These are phyloP conservation scores for Drosophila pandora DNA, from an alignment of 1,140 invertebrate species.

Conservation along the genomic window DNA sequence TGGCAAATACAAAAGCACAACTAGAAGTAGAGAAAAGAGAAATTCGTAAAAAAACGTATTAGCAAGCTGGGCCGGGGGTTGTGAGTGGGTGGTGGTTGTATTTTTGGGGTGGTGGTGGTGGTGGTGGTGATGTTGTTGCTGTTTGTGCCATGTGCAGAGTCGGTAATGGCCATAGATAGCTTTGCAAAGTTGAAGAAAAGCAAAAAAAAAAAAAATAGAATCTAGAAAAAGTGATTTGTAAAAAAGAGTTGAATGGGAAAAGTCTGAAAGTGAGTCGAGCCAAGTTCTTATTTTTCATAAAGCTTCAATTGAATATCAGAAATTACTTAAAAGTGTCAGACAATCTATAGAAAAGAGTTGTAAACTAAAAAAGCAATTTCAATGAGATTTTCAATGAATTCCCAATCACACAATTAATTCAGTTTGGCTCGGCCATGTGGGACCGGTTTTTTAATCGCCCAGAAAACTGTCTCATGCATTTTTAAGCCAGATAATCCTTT, in stretches of 20 bases:
- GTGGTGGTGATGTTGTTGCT: constrained; percentile 10
- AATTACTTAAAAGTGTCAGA: not conserved
- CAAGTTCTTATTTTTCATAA: constrained; percentile 26
- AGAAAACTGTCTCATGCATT: constrained; percentile 31
- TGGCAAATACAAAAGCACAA: constrained; percentile 81
- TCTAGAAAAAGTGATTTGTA: constrained; percentile 8
- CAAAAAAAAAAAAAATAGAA: constrained; percentile 1
- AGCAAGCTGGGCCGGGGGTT: constrained; percentile 61
- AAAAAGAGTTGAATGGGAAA: constrained; percentile 19
- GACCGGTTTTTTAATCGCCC: constrained; percentile 12
- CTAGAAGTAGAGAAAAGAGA: constrained; percentile 77
- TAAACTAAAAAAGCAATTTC: constrained; percentile 2
- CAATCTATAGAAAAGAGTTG: not conserved
- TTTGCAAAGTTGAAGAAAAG: constrained; percentile 6
- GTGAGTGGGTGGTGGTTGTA: not conserved
- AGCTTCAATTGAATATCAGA: constrained; percentile 12
- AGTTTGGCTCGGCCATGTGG: constrained; percentile 18
- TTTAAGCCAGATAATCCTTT: constrained; percentile 49
- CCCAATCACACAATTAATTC: constrained; percentile 35
- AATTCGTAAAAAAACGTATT: constrained; percentile 77
- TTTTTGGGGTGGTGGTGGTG: constrained; percentile 3
- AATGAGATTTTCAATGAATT: constrained; percentile 8
- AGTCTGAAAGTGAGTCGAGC: constrained; percentile 34
- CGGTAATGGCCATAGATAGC: constrained; percentile 21
- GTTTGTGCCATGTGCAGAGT: constrained; percentile 39